Conservation (phyloP, 2,113 vertebrate genomes). For the Phylloscopus trochilus region DNA sequence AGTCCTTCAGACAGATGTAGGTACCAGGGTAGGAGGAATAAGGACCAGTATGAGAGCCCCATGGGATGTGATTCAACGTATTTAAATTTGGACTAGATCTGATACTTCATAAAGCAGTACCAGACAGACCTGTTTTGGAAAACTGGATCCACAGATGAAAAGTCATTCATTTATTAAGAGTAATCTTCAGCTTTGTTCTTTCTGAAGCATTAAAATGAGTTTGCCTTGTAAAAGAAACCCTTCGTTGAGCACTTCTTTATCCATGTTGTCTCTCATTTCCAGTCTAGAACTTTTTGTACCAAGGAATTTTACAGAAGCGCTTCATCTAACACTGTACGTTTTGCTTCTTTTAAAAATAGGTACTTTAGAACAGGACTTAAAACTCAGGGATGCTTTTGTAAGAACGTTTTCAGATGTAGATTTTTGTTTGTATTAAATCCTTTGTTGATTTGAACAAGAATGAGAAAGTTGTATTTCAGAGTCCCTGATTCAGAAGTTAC, state of each 20-base stretch:
- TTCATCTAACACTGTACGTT: not conserved
- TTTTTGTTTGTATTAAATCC: not conserved
- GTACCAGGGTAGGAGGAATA: not conserved
- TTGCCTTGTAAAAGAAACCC: not conserved
- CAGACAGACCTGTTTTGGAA: conserved; percentile 47
- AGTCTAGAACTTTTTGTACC: not conserved
- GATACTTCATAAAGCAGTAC: conserved; percentile 6
- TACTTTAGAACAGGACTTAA: not conserved
- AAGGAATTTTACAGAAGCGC: not conserved
- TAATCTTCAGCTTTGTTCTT: not conserved
- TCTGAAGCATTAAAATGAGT: not conserved
- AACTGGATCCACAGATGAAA: not conserved
- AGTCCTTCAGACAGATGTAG: not conserved
- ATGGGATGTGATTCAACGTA: not conserved
- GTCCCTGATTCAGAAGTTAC: not conserved
- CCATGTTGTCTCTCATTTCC: not conserved
- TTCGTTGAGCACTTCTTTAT: not conserved
- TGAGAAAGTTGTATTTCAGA: not conserved
- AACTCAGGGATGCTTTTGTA: not conserved
- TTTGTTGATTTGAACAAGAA: not conserved
- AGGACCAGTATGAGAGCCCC: not conserved
- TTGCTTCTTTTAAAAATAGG: not conserved
- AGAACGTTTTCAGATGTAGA: not conserved
- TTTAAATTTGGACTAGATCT: conserved; percentile 28
- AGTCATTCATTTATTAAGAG: not conserved